These are phyloP conservation scores for Corydoras sp. DNA, from an alignment of 2,113 vertebrate species.

Conservation along the genomic window DNA sequence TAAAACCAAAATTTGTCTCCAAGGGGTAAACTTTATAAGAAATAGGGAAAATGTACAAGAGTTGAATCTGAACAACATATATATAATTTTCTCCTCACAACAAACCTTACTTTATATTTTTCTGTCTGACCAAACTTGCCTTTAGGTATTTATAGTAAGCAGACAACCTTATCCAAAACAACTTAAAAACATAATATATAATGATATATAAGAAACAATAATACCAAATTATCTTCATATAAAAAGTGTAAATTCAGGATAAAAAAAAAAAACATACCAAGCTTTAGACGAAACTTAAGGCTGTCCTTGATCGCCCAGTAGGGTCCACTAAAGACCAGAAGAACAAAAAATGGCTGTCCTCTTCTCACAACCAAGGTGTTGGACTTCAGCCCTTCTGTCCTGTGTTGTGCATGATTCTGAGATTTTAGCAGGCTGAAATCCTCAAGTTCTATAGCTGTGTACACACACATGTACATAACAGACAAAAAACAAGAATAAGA, in stretches of 20 bases:
- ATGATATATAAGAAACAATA: too few relatives aligned
- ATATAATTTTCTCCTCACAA: not conserved
- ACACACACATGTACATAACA: not conserved
- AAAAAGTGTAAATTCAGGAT: too few relatives aligned
- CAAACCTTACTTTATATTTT: too few relatives aligned
- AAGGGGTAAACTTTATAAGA: too few relatives aligned
- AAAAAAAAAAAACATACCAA: conserved; percentile 49
- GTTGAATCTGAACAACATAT: not conserved
- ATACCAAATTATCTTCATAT: too few relatives aligned
- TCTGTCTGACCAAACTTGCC: too few relatives aligned
- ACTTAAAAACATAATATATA: too few relatives aligned
- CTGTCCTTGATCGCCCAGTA: conserved; percentile 49
- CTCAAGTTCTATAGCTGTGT: conserved; percentile 5
- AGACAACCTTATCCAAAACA: too few relatives aligned
- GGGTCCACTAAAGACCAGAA: not conserved
- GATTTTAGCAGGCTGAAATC: not conserved
- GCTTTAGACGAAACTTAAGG: conserved; percentile 48
- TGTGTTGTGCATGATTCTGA: not conserved
- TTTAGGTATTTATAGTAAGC: too few relatives aligned
- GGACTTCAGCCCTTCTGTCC: not conserved
- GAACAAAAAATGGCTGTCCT: not conserved
- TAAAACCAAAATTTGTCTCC: too few relatives aligned
- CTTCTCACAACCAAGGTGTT: not conserved
- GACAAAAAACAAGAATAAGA: not conserved
- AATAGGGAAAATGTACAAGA: too few relatives aligned